Conservation (phyloP, 2,113 vertebrate genomes). For the Neotoma lepida region DNA sequence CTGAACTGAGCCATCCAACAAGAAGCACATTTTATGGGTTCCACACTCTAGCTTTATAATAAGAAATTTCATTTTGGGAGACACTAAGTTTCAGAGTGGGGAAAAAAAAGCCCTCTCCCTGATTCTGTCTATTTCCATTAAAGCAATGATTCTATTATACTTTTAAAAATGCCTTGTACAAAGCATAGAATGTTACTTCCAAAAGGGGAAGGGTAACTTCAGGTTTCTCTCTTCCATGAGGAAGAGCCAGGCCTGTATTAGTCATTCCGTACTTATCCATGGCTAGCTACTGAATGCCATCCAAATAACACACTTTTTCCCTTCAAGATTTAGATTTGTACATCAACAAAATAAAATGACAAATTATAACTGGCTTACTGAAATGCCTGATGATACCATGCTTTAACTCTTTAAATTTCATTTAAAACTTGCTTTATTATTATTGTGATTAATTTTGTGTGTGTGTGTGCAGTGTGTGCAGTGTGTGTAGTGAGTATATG, state of each 20-base stretch:
- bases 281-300: background rate
- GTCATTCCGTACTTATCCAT: background rate
- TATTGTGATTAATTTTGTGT: background rate
- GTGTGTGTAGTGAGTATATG: background rate
- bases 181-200: background rate
- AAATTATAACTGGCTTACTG: constrained; percentile 37
- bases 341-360: background rate
- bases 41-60: background rate
- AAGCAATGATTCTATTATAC: constrained; percentile 33
- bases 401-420: constrained; percentile 12
- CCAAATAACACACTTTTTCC: background rate
- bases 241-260: background rate
- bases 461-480: background rate
- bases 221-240: background rate
- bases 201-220: background rate
- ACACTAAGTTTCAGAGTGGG: background rate
- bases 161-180: constrained; percentile 45
- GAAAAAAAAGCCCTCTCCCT: background rate
- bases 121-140: background rate
- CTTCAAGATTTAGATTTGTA: background rate
- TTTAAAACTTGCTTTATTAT: constrained; percentile 26
- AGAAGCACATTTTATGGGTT: background rate
- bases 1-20: background rate
- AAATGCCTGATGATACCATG: background rate
- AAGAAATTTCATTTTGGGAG: background rate